Base-by-base conservation (phyloP, 2,113 vertebrate genomes). In the Eclectus roratus region DNA sequence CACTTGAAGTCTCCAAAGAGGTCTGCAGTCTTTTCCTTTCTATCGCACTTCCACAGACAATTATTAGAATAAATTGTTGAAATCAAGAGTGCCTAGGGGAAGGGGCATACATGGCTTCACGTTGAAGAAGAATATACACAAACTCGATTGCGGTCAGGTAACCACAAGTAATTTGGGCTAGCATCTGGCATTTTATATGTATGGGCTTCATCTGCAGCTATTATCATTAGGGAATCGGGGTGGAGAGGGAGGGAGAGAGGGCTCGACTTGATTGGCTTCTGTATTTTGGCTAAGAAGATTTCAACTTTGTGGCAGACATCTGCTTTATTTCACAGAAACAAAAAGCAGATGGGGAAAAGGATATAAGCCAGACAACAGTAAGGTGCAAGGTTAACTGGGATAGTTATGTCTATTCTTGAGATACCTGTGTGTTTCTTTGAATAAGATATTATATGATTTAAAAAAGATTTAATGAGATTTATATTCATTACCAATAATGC, bases 301-400 rank as follows among this genome's bases (percentile, higher is more conserved):
- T 68, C 31, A 88, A 77, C 47, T 89, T 87, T 33, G 53, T 53
- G 39, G 37, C 63, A 89, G 56, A 89, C 56, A 43, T 85, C 94
- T 96, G 91, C 60, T 94, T 80, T 77, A 44, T 85, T 94, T 95
- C 86, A 64, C 43, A 52, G 89, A 85, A 92, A 94, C 63, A 35
- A 58, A 92, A 93, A 89, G 82, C 87, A 96, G 93, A 82, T 95
- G 87, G 79, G 39, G 35, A 87, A 44, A 72, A 94, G 15, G 46
- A 88, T 71, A n/a, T 49, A 91, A 94, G 82, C 20, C 81, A 89
- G 73, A 50, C 37, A 89, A n/a, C 17, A 28, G 46, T 35, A 39
- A 91, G 72, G 80, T 80, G 79, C 28, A 70, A 89, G 86, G 80
- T 88, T 89, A 94, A 56, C 53, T 70, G 83, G 23, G 64, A 80